Percentiles rank a stretch among this genome's conserved stretches.
Evolutionary conservation across 2,888 invertebrate species (phyloP).

Genomic region (Euphydryas editha): DNA sequence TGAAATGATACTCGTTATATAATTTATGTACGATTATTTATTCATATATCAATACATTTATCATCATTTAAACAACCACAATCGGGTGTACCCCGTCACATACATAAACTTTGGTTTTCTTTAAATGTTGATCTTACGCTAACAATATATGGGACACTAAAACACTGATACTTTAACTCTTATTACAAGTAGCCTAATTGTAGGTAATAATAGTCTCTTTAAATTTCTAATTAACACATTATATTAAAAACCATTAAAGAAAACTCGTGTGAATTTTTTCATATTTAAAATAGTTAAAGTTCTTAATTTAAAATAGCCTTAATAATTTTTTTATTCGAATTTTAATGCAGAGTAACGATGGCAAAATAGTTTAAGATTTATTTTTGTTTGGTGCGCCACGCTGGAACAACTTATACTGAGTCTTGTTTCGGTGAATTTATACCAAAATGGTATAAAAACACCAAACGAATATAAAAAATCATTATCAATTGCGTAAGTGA

Average conservation of each 20-base stretch:
- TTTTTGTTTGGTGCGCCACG: constrained; percentile 36
- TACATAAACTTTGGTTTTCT: constrained; percentile 50
- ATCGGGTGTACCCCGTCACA: constrained; percentile 18
- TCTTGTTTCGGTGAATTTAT: constrained; percentile 29
- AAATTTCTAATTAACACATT: constrained; percentile 58
- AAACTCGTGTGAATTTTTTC: constrained; percentile 47
- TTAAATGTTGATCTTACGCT: constrained; percentile 44
- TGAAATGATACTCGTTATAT: constrained; percentile 21
- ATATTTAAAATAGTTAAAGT: constrained; percentile 67
- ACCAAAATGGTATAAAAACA: constrained; percentile 22
- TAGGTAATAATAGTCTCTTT: constrained; percentile 68
- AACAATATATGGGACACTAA: constrained; percentile 47
- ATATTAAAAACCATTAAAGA: constrained; percentile 37
- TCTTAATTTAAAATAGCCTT: constrained; percentile 43
- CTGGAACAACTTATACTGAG: constrained; percentile 26
- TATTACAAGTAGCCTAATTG: constrained; percentile 57
- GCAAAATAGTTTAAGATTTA: constrained; percentile 49
- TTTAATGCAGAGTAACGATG: constrained; percentile 67
- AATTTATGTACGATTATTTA: constrained; percentile 68
- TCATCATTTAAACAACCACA: constrained; percentile 37
- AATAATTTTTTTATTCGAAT: constrained; percentile 20
- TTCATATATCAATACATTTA: constrained; percentile 58
- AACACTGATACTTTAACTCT: constrained; percentile 64
- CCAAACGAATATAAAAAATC: constrained; percentile 62
- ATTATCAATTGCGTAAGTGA: constrained; percentile 61